Evolutionary conservation across 2,113 vertebrate species (phyloP), one percentile per base, ranked within the genome.

Genomic region (Clupea harengus): DNA sequence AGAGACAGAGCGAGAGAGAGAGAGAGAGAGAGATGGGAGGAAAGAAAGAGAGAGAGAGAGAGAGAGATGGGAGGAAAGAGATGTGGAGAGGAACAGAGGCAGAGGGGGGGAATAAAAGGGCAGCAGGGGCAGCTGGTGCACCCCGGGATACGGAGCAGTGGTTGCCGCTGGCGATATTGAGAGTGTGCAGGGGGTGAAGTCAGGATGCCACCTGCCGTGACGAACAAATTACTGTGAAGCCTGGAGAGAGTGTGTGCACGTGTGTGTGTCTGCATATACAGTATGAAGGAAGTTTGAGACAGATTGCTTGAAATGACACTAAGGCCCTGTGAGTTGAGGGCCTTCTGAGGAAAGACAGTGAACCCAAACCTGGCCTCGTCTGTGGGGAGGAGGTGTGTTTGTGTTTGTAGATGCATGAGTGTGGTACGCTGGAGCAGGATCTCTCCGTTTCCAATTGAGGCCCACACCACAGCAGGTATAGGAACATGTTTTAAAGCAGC

Each of bases 141-240:
- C 32, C 32, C 72, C 39, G 72, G 28, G 28, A 28, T 13, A 78
- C 28, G 5, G 72, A 78, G 72, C 28, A 78, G 25, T 9, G 20
- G 54, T 9, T 67, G 64, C 64, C 10, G 64, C n/a, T 3, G 10
- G 64, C n/a, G 8, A n/a, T 39, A 39, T 39, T 39, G 39, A 39
- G n/a, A n/a, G 64, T n/a, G 22, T n/a, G 25, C 22, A 2, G n/a
- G 64, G 64, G 64, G 64, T 67, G 57, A 67, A 67, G n/a, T 25
- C 64, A 67, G 64, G 22, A 5, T n/a, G 22, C 64, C 64, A 67
- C 64, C 57, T 67, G 64, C 64, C 22, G 64, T 67, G 22, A 25
- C 22, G 5, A 67, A n/a, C 64, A 67, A 64, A 67, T 67, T 67
- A 67, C 64, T 67, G 64, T 67, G 22, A 67, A n/a, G 64, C 64